phyloP scores from a whole-genome alignment of 2,113 vertebrate species.

The Melanerpes aurifrons region DNA sequence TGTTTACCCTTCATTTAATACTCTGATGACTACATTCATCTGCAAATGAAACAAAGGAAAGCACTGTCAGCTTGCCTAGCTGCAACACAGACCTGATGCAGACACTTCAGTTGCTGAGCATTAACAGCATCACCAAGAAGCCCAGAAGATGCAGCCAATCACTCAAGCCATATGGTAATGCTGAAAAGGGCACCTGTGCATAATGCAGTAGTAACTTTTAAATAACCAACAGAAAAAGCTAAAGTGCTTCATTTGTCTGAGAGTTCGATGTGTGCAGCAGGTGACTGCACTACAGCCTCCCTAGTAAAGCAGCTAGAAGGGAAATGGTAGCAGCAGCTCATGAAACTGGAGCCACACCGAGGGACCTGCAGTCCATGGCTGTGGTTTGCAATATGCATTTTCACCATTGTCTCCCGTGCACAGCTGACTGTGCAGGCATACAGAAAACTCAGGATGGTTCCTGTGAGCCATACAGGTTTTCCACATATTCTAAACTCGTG shows the following conservation, averaged over 20 bases:
- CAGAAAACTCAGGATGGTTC: not conserved
- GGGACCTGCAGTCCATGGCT: fast-evolving
- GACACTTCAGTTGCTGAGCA: not conserved
- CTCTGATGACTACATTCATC: not conserved
- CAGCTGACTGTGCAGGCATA: not conserved
- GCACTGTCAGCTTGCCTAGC: not conserved
- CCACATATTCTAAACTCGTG: not conserved
- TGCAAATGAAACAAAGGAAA: not conserved
- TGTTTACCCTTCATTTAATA: not conserved
- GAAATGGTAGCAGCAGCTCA: not conserved
- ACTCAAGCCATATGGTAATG: not conserved
- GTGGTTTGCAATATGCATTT: not conserved
- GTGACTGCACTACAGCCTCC: not conserved
- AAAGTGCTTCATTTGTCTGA: not conserved
- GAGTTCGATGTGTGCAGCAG: no score
- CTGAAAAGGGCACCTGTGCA: not conserved
- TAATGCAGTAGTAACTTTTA: not conserved
- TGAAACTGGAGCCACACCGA: not conserved
- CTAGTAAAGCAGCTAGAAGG: not conserved
- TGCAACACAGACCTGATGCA: not conserved
- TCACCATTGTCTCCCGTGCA: not conserved
- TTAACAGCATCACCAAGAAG: not conserved
- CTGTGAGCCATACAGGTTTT: not conserved
- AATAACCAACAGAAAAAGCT: not conserved
- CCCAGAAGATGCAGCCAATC: not conserved